Percentiles rank a stretch among this genome's conserved stretches.
These are phyloP conservation scores for Drosophila saltans DNA, from an alignment of 1,140 invertebrate genomes.

Conservation along the genomic window DNA sequence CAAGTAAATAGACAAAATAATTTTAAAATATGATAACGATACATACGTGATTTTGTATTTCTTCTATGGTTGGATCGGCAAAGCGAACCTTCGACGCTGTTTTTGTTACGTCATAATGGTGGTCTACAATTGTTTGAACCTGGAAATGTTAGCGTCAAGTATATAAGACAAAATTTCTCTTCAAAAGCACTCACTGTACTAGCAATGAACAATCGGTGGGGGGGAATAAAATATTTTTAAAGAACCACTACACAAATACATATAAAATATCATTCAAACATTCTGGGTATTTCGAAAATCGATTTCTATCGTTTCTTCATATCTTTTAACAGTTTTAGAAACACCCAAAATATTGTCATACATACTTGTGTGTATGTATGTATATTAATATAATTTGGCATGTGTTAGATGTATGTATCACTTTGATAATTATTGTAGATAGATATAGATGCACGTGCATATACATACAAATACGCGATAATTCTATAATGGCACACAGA, in stretches of 20 bases:
- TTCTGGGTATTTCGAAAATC: neutral
- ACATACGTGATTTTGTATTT: slow-evolving; percentile 72
- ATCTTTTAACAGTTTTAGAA: neutral
- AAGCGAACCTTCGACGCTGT: slow-evolving; percentile 93
- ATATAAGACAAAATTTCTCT: slow-evolving; percentile 56
- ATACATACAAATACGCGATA: neutral
- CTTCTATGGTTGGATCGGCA: slow-evolving; percentile 87
- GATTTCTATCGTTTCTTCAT: neutral
- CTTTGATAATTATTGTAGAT: neutral
- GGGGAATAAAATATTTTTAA: slow-evolving; percentile 30
- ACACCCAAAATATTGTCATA: slow-evolving; percentile 1
- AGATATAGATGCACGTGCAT: slow-evolving; percentile 1
- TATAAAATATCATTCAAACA: slow-evolving; percentile 12
- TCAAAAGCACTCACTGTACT: slow-evolving; percentile 42
- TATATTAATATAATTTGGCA: neutral
- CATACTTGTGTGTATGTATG: neutral
- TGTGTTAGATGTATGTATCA: neutral
- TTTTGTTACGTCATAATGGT: slow-evolving; percentile 91
- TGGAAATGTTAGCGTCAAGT: slow-evolving; percentile 83
- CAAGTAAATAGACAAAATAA: slow-evolving; percentile 35
- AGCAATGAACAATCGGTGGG: slow-evolving; percentile 36
- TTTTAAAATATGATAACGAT: slow-evolving; percentile 35
- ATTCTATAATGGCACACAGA: neutral
- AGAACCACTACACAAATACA: slow-evolving; percentile 40
- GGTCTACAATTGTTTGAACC: slow-evolving; percentile 96